These are phyloP conservation scores for Latrodectus hesperus DNA, from an alignment of 2,888 invertebrate genomes.

Conservation along the genomic window DNA sequence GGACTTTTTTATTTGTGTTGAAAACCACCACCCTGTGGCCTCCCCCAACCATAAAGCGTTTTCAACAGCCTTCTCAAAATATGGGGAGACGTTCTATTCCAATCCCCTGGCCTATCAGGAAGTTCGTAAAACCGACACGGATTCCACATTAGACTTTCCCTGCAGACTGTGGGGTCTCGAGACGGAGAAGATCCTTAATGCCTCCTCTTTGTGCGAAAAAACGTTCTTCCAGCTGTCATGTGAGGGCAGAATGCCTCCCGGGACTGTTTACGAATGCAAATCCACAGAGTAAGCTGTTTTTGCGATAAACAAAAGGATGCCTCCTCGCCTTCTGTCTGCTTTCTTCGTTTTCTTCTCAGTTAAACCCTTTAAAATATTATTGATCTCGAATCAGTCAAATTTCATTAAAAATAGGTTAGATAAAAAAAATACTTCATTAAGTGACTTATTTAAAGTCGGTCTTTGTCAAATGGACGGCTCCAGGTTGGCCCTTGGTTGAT, in stretches of 20 bases:
- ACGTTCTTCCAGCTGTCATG: slow-evolving; percentile 40
- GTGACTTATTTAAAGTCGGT: too few species aligned
- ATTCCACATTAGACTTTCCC: slow-evolving; percentile 37
- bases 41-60: too few species aligned
- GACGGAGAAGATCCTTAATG: slow-evolving; percentile 10
- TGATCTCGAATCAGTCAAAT: neutral
- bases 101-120: slow-evolving; percentile 20
- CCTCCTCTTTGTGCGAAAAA: slow-evolving; percentile 35
- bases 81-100: slow-evolving; percentile 25
- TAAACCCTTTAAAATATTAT: slow-evolving; percentile 2
- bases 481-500: too few species aligned
- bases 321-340: neutral
- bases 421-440: too few species aligned
- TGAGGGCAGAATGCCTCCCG: slow-evolving; percentile 24
- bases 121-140: slow-evolving; percentile 48
- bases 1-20: too few species aligned
- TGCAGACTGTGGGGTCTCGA: neutral
- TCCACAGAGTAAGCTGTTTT: slow-evolving; percentile 36
- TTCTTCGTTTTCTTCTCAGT: neutral
- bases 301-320: slow-evolving; percentile 45
- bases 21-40: too few species aligned
- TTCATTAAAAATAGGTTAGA: too few species aligned
- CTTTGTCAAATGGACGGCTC: too few species aligned
- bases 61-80: too few species aligned
- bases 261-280: slow-evolving; percentile 40